Conservation (phyloP, 2,797 vertebrate species). For the Pseudotriccus pelzelni region DNA sequence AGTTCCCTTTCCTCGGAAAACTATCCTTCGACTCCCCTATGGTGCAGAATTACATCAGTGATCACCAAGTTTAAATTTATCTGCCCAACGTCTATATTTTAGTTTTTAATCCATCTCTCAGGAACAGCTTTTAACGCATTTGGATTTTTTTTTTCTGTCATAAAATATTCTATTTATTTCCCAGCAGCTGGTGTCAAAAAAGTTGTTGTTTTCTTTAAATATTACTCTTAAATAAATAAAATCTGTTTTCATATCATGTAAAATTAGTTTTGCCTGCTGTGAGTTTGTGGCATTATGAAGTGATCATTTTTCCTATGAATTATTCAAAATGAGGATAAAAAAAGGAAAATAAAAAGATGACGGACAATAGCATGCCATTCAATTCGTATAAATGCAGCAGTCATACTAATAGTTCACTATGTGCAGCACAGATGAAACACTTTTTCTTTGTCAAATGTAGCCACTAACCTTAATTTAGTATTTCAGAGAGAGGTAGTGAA, state of each 20-base stretch:
- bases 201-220: conserved; percentile 83
- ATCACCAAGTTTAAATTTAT: conserved; percentile 69
- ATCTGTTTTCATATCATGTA: conserved; percentile 81
- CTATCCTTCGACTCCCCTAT: not conserved
- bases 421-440: conserved; percentile 21
- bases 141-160: conserved; percentile 72
- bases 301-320: conserved; percentile 81
- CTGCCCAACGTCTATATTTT: conserved; percentile 40
- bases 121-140: conserved; percentile 77
- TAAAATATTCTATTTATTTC: conserved; percentile 84
- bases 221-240: conserved; percentile 86
- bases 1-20: not conserved
- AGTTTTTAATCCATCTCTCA: conserved; percentile 68
- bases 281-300: conserved; percentile 80
- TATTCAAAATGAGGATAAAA: conserved; percentile 80
- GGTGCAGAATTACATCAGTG: conserved; percentile 40
- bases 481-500: conserved; percentile 30
- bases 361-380: conserved; percentile 71
- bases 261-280: conserved; percentile 84
- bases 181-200: conserved; percentile 83
- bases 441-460: conserved; percentile 47
- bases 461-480: conserved; percentile 53
- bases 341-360: conserved; percentile 69
- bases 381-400: conserved; percentile 68
- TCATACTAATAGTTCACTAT: conserved; percentile 50